These are phyloP conservation scores for Drosophila quadrilineata DNA, from an alignment of 1,140 invertebrate species.

Conservation along the genomic window DNA sequence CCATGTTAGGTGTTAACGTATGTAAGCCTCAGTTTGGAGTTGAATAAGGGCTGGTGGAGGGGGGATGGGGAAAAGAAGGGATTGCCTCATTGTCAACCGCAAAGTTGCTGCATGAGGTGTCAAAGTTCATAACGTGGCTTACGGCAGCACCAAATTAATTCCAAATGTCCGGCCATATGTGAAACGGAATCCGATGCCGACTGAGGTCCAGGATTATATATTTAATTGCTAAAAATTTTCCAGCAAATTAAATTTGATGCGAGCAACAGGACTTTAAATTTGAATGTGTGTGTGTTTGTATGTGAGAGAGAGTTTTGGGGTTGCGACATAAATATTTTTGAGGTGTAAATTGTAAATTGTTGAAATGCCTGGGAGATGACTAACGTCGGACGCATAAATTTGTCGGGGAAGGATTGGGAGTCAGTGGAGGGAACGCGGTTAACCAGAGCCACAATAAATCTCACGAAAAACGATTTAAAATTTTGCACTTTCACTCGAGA, in stretches of 20 bases:
- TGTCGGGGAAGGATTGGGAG: background rate
- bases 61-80: too few relatives aligned
- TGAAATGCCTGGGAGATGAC: constrained; percentile 63
- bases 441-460: constrained; percentile 76
- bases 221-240: constrained; percentile 80
- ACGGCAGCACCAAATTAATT: constrained; percentile 64
- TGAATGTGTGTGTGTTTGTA: constrained; percentile 6
- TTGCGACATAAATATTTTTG: constrained; percentile 38
- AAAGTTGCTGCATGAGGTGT: constrained; percentile 81
- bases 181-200: background rate
- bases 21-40: constrained; percentile 17
- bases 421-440: constrained; percentile 31
- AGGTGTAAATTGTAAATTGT: constrained; percentile 63
- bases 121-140: constrained; percentile 72
- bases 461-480: constrained; percentile 73
- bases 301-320: background rate
- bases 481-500: constrained; percentile 47
- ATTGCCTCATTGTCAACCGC: constrained; percentile 77
- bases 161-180: constrained; percentile 45
- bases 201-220: constrained; percentile 5
- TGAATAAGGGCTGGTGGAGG: background rate
- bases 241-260: constrained; percentile 77
- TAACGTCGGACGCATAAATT: constrained; percentile 73
- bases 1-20: constrained; percentile 47
- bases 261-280: constrained; percentile 16